A percentile compares a stretch with the other conserved stretches of the same genome.
phyloP scores from a whole-genome alignment of 2,888 invertebrate genomes.

The Coelogynopora nodosa region DNA sequence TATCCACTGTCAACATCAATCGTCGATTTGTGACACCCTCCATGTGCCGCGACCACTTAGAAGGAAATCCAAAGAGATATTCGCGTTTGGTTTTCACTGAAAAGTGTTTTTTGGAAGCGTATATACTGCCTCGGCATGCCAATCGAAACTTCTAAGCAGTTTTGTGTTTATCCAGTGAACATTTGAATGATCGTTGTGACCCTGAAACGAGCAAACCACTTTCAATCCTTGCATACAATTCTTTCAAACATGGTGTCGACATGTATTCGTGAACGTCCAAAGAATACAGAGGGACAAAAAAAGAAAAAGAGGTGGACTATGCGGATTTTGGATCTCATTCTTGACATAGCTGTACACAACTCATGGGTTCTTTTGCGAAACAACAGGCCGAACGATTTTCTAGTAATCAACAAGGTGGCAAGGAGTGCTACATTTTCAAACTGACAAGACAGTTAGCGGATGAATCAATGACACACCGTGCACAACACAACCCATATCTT shows the following conservation, averaged over 20 bases:
- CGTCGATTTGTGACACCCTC: not conserved
- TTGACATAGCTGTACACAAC: not conserved
- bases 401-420: not conserved
- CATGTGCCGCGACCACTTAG: not conserved
- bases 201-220: not conserved
- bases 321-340: not conserved
- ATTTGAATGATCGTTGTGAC: not conserved
- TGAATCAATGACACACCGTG: not conserved
- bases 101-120: not conserved
- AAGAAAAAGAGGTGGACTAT: too few relatives aligned
- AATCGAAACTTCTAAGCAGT: not conserved
- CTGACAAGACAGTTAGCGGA: not conserved
- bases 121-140: too few relatives aligned
- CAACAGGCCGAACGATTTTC: not conserved
- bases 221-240: not conserved
- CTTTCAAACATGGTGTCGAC: not conserved
- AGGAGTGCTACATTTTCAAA: too few relatives aligned
- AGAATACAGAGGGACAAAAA: not conserved
- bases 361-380: not conserved
- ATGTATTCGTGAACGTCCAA: not conserved
- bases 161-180: not conserved
- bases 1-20: not conserved
- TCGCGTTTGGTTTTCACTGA: not conserved
- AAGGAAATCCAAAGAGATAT: not conserved
- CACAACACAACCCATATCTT: not conserved